Conservation (phyloP, 2,888 invertebrate species). For the Crioceris asparagi region DNA sequence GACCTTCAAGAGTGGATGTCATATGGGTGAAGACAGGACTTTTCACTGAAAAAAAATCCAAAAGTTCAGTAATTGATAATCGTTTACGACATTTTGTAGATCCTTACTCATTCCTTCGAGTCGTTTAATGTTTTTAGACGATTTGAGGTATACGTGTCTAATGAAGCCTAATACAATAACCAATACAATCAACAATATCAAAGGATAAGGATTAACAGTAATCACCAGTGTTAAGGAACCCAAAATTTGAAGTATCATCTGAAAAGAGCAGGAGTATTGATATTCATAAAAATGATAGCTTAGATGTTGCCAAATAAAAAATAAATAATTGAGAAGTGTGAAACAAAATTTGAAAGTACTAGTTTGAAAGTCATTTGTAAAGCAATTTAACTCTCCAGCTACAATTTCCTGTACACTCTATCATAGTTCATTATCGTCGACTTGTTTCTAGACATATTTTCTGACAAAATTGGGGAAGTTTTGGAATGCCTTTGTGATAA, state of each 20-base stretch:
- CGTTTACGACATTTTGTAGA: not conserved
- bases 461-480: too few relatives aligned
- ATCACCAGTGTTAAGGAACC: slow-evolving; percentile 45
- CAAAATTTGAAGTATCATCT: slow-evolving; percentile 40
- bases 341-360: too few relatives aligned
- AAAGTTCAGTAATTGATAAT: not conserved
- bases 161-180: slow-evolving; percentile 51
- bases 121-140: slow-evolving; percentile 70
- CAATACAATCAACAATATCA: slow-evolving; percentile 41
- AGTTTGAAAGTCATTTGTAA: too few relatives aligned
- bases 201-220: slow-evolving; percentile 41
- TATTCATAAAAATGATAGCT: too few relatives aligned
- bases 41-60: slow-evolving; percentile 56
- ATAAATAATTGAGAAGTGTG: too few relatives aligned
- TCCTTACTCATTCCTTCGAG: slow-evolving; percentile 69
- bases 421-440: too few relatives aligned
- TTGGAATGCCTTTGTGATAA: too few relatives aligned
- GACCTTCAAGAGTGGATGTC: slow-evolving; percentile 72
- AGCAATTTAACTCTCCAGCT: too few relatives aligned
- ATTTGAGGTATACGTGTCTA: slow-evolving; percentile 63
- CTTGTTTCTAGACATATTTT: too few relatives aligned
- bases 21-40: slow-evolving; percentile 89
- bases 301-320: too few relatives aligned
- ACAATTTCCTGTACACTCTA: too few relatives aligned
- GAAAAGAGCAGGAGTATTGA: too few relatives aligned